Evolutionary conservation across 2,797 vertebrate genomes (phyloP).

Genomic region (Scolopax bukidnonensis): DNA sequence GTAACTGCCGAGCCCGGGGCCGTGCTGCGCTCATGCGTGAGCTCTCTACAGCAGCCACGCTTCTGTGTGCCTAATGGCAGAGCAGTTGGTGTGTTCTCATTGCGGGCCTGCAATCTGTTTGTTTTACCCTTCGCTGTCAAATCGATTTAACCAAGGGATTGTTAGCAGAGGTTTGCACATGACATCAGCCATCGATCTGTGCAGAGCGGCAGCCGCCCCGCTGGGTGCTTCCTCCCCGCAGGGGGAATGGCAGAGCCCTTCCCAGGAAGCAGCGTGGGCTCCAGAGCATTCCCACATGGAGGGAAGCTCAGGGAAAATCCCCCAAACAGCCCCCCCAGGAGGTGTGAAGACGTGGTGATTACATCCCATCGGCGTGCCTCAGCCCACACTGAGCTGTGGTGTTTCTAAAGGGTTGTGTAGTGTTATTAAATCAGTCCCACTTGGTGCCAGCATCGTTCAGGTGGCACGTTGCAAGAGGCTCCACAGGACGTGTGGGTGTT

Average conservation of each 20-base stretch:
- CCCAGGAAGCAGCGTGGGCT: not conserved
- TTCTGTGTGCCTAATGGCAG: not conserved
- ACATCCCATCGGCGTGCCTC: not conserved
- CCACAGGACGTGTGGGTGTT: not conserved
- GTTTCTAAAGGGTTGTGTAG: not conserved
- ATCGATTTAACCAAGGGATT: not conserved
- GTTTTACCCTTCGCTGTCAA: not conserved
- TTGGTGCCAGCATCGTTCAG: not conserved
- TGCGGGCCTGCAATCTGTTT: not conserved
- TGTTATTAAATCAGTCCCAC: not conserved
- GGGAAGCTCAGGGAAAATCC: not conserved
- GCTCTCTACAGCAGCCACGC: not conserved
- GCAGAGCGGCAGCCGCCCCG: not conserved
- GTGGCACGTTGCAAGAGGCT: not conserved
- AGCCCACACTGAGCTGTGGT: not conserved
- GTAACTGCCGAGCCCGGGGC: not conserved
- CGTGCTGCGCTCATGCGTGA: not conserved
- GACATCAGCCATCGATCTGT: slow-evolving; percentile 2
- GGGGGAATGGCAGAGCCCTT: not conserved
- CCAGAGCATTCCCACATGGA: not conserved
- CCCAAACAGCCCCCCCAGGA: accelerated
- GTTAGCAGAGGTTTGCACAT: not conserved
- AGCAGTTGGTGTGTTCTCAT: not conserved
- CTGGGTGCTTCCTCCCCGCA: not conserved
- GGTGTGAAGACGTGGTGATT: accelerated